phyloP scores from a whole-genome alignment of 2,797 vertebrate genomes.

The Limosa lapponica region DNA sequence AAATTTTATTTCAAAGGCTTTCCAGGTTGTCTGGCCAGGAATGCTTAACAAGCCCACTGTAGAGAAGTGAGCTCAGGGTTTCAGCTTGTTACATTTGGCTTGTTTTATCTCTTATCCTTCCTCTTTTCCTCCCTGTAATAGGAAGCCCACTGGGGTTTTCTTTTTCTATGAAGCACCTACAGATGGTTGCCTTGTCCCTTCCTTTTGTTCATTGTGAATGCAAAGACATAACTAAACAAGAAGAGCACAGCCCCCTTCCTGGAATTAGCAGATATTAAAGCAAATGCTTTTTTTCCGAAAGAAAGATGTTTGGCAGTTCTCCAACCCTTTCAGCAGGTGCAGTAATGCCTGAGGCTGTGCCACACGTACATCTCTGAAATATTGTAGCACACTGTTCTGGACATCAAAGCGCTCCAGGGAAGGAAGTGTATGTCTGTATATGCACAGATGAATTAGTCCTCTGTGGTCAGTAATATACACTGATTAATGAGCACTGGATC shows the following conservation, averaged over 20 bases:
- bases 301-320: conserved; percentile 30
- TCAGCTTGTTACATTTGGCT: not conserved
- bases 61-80: not conserved
- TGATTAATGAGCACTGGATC: conserved; percentile 32
- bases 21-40: not conserved
- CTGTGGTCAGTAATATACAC: not conserved
- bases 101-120: conserved; percentile 8
- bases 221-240: conserved; percentile 34
- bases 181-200: conserved; percentile 19
- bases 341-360: conserved; percentile 17
- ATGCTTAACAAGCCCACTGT: not conserved
- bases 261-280: conserved; percentile 61
- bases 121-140: not conserved
- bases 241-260: conserved; percentile 13
- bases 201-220: not conserved
- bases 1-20: conserved; percentile 6
- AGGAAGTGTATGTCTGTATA: not conserved
- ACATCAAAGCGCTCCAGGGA: conserved; percentile 32
- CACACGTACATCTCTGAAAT: not conserved
- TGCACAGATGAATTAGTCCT: not conserved
- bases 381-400: not conserved
- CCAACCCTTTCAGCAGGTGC: conserved; percentile 55
- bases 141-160: not conserved
- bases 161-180: conserved; percentile 7
- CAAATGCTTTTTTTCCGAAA: conserved; percentile 10